phyloP scores from a whole-genome alignment of 2,888 invertebrate genomes.

The Sclerodermus sp. region DNA sequence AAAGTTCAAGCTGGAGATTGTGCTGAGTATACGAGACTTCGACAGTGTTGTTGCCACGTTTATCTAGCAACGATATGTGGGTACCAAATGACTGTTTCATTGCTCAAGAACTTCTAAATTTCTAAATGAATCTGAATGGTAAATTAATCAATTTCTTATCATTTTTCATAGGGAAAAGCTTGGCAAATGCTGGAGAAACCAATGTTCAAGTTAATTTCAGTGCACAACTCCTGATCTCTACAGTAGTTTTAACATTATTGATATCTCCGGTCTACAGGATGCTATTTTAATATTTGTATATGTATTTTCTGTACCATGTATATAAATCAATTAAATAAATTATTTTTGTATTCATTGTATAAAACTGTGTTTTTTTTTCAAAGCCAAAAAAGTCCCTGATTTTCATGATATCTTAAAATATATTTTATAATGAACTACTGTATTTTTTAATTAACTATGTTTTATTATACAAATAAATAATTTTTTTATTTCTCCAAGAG shows the following conservation, averaged over 20 bases:
- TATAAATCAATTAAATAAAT: not conserved
- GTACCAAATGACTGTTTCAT: constrained; percentile 39
- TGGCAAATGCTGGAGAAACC: constrained; percentile 36
- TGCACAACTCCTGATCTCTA: constrained; percentile 30
- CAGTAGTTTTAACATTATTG: constrained; percentile 33
- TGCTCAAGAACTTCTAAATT: not conserved
- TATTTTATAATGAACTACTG: too few relatives aligned
- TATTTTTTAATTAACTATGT: too few relatives aligned
- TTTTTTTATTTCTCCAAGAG: too few relatives aligned
- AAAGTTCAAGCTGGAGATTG: constrained; percentile 65
- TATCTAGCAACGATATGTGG: constrained; percentile 66
- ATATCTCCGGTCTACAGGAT: constrained; percentile 12
- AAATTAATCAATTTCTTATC: not conserved
- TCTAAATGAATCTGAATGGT: not conserved
- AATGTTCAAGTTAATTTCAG: constrained; percentile 12
- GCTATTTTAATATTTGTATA: constrained; percentile 1
- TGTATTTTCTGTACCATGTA: constrained; percentile 3
- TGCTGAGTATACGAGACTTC: constrained; percentile 64
- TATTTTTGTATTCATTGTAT: too few relatives aligned
- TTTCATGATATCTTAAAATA: too few relatives aligned
- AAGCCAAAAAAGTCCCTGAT: too few relatives aligned
- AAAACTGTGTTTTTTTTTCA: too few relatives aligned
- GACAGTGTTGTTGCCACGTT: constrained; percentile 69
- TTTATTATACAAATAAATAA: too few relatives aligned
- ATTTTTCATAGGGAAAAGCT: constrained; percentile 46